Percentiles rank a stretch among this genome's conserved stretches.
Evolutionary conservation across 2,797 vertebrate species (phyloP).

Genomic region (Micropoecilia bifurca): DNA sequence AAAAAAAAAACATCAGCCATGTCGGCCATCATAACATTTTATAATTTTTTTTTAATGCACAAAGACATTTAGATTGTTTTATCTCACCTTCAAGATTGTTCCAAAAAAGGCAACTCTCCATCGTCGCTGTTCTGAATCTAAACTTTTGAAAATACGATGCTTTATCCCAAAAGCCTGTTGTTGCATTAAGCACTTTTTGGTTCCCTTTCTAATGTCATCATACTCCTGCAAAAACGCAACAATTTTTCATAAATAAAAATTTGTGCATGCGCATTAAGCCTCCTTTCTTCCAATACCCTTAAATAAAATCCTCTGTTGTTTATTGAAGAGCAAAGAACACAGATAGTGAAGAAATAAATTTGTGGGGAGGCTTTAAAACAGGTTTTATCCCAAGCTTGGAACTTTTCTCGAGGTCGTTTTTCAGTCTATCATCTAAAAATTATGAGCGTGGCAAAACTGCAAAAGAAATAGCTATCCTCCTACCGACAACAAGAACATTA

Average conservation of each 20-base stretch:
- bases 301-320: slow-evolving; percentile 8
- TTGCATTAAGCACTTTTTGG: slow-evolving; percentile 65
- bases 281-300: slow-evolving; percentile 22
- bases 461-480: not conserved
- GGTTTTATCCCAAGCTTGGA: not conserved
- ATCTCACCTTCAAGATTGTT: no score
- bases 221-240: slow-evolving; percentile 50
- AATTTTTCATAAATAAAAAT: not conserved
- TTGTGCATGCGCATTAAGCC: not conserved
- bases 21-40: no score
- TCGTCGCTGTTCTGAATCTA: no score
- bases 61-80: no score
- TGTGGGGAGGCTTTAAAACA: not conserved
- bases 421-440: not conserved
- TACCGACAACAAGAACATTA: not conserved
- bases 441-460: not conserved
- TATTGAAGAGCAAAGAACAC: not conserved
- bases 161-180: slow-evolving; percentile 55
- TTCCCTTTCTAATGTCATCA: slow-evolving; percentile 61
- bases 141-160: slow-evolving; percentile 29
- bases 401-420: not conserved
- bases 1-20: no score
- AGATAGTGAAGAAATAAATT: not conserved
- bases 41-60: no score
- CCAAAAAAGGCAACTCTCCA: no score